Conservation (phyloP, 2,113 vertebrate species). For the Uropsilus gracilis region DNA sequence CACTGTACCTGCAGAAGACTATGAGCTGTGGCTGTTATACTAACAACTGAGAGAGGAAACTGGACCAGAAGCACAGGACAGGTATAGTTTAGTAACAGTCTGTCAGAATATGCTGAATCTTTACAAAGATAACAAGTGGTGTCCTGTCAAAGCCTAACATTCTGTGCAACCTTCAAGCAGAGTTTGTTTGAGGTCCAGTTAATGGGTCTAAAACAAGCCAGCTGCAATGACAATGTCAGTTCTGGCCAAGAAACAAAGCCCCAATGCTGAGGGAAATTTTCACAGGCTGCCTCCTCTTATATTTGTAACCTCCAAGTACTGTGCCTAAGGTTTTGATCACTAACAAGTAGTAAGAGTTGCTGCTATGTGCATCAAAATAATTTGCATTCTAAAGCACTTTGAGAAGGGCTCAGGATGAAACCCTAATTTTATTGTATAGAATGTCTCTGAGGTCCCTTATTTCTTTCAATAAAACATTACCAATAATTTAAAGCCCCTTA, state of each 20-base stretch:
- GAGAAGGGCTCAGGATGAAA: neutral
- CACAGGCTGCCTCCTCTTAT: neutral
- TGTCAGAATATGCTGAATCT: neutral
- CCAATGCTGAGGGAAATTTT: neutral
- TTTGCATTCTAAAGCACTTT: neutral
- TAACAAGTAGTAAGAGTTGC: neutral
- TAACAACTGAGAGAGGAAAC: neutral
- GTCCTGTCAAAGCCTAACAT: neutral
- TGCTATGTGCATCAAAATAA: neutral
- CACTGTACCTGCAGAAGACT: neutral
- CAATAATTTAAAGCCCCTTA: neutral
- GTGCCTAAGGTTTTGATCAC: neutral
- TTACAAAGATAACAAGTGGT: rapidly evolving
- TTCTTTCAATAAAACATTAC: neutral
- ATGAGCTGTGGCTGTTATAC: conserved; percentile 28
- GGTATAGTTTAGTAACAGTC: neutral
- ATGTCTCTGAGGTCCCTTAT: neutral
- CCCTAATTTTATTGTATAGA: neutral
- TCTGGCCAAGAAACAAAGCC: neutral
- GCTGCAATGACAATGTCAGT: neutral
- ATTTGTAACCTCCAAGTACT: neutral
- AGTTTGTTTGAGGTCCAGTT: neutral
- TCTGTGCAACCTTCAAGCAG: neutral
- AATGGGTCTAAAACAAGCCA: neutral
- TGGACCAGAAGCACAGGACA: rapidly evolving